Base-by-base conservation (phyloP, 2,888 invertebrate species). In the Drosophila koepferae region DNA sequence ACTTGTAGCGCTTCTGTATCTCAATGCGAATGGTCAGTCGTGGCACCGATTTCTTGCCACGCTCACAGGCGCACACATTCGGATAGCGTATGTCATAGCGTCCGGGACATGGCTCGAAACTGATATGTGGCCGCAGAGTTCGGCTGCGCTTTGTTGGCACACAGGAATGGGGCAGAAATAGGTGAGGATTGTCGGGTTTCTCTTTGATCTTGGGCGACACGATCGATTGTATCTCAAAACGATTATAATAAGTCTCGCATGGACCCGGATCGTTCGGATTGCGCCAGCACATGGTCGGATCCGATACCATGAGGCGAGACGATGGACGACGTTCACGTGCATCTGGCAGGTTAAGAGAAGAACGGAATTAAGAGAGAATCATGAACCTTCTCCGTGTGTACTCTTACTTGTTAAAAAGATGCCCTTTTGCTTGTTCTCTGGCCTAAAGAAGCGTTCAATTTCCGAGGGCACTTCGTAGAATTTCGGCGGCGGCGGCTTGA, bases 51-150 rank as follows among this genome's bases (percentile, higher is more conserved):
- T 67, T 74, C 20, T 79, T 81, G 14, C 80, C 77, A 3, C 67
- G 28, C 8, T 73, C 49, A 53, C 91, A 91, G 10, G 80, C 72
- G 55, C 92, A 91, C 5, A 70, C 61, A 4, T 72, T 63, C 0
- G 75, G 53, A 60, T 76, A 90, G 28, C 90, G 81, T 23, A 60
- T 72, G 4, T 91, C 88, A 55, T 92, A 92, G 2, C 92, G 91
- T 0, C 92, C 92, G 0, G 92, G 91, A 0, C 85, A 91, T 0
- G 91, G 90, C 6, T 70, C 66, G 36, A 91, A 92, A 8, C 91
- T 85, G 0, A 48, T 74, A 43, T 86, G 63, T 0, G 53, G 65
- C 8, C 60, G 43, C 1, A 88, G 46, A 0, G 66, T 34, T 0
- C 20, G 2, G 28, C 55, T 80, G 0, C 60, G 70, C 20, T 77